Conservation (phyloP, 1,140 invertebrate species). For the Eubasilissa regina region DNA sequence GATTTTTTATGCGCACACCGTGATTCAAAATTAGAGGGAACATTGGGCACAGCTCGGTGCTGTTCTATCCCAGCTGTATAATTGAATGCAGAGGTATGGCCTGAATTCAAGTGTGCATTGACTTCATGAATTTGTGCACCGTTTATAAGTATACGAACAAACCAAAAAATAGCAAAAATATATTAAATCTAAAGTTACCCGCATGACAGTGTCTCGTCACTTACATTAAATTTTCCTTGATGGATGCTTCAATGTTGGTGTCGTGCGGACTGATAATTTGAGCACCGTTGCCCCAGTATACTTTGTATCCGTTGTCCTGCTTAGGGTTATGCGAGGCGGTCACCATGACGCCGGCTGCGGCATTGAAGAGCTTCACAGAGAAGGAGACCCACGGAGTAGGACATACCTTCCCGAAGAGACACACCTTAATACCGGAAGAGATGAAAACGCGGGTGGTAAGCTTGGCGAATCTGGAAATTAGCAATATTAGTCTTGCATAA, state of each 20-base stretch:
- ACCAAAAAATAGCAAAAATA: too few relatives aligned
- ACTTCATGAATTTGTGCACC: too few relatives aligned
- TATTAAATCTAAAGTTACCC: too few relatives aligned
- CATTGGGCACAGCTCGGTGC: too few relatives aligned
- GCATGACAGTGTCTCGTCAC: too few relatives aligned
- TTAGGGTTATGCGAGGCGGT: constrained; percentile 99
- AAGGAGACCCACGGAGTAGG: constrained; percentile 97
- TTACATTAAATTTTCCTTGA: constrained; percentile 82
- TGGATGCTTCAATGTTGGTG: constrained; percentile 87
- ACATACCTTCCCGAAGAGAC: constrained; percentile 85
- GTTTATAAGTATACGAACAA: too few relatives aligned
- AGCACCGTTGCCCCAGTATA: constrained; percentile 96
- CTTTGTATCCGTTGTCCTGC: constrained; percentile 99
- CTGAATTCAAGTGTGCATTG: too few relatives aligned
- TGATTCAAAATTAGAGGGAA: too few relatives aligned
- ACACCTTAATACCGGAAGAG: constrained; percentile 84
- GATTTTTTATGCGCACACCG: too few relatives aligned
- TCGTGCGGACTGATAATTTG: constrained; percentile 97
- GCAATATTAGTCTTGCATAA: not conserved
- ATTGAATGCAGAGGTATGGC: too few relatives aligned
- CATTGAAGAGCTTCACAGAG: constrained; percentile 79
- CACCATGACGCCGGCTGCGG: constrained; percentile 92
- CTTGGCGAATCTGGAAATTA: constrained; percentile 86
- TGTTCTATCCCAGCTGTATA: too few relatives aligned
- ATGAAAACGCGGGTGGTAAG: constrained; percentile 90